phyloP scores from a whole-genome alignment of 1,140 invertebrate genomes.

The Drosophila micromelanica region DNA sequence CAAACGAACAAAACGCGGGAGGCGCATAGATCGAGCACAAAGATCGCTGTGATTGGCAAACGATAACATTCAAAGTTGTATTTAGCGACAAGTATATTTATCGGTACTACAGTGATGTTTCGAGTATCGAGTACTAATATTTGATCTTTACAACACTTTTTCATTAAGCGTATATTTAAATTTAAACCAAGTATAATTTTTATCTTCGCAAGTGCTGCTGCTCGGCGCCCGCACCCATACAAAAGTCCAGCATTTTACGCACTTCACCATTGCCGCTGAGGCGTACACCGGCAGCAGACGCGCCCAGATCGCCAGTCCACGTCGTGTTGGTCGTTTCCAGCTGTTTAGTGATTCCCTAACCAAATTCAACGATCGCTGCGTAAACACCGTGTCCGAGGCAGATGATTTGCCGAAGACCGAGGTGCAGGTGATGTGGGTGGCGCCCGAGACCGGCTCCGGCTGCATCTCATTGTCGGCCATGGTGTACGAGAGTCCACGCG shows the following conservation, averaged over 20 bases:
- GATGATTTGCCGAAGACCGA: constrained; percentile 92
- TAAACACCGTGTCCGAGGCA: constrained; percentile 95
- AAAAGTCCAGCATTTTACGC: constrained; percentile 91
- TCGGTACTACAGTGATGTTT: background rate
- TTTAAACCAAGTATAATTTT: background rate
- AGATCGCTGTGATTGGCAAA: background rate
- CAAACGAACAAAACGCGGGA: constrained; percentile 40
- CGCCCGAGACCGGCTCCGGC: constrained; percentile 92
- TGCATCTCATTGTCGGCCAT: constrained; percentile 93
- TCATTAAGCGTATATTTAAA: background rate
- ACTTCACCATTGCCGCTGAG: constrained; percentile 91
- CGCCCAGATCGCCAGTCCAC: constrained; percentile 80
- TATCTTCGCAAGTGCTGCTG: constrained; percentile 87
- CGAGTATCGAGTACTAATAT: constrained; percentile 10
- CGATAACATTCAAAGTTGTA: constrained; percentile 1
- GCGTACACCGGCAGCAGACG: constrained; percentile 86
- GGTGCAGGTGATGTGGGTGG: constrained; percentile 95
- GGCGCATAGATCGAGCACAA: background rate
- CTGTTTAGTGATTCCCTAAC: constrained; percentile 92
- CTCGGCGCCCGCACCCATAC: constrained; percentile 90
- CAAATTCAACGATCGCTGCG: constrained; percentile 93
- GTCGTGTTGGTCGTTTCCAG: constrained; percentile 90
- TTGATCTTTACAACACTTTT: background rate
- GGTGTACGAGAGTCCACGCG: constrained; percentile 91
- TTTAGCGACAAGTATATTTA: background rate